Conservation (phyloP, 2,888 invertebrate genomes). For the Dolichomitus sp. region DNA sequence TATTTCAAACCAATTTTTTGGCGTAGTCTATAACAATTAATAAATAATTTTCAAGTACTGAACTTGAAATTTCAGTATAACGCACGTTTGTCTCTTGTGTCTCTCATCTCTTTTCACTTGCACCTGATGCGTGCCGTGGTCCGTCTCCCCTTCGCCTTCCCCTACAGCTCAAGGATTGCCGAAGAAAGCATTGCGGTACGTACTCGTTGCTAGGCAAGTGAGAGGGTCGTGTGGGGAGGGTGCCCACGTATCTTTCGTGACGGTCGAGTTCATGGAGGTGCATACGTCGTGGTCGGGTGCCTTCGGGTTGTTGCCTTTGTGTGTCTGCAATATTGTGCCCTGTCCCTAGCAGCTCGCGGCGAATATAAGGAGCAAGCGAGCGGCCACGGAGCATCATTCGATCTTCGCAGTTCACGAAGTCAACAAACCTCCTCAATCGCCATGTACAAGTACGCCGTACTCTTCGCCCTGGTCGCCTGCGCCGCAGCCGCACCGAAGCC, state of each 20-base stretch:
- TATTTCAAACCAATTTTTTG: too few species aligned
- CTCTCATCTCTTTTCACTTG: too few species aligned
- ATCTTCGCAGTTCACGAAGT: slow-evolving; percentile 68
- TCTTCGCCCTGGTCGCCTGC: slow-evolving; percentile 81
- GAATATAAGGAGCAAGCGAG: slow-evolving; percentile 76
- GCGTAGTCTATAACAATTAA: too few species aligned
- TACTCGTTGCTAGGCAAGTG: slow-evolving; percentile 50
- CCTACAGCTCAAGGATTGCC: too few species aligned
- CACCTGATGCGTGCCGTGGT: neutral
- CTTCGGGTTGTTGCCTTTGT: slow-evolving; percentile 1
- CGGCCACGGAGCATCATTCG: slow-evolving; percentile 74
- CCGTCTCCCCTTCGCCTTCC: neutral
- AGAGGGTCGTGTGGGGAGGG: slow-evolving; percentile 50
- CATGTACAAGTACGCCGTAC: slow-evolving; percentile 80
- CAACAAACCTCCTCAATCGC: slow-evolving; percentile 42
- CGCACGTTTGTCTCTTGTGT: too few species aligned
- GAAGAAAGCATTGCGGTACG: slow-evolving; percentile 36
- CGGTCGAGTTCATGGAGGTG: slow-evolving; percentile 19
- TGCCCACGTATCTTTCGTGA: neutral
- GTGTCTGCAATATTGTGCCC: neutral
- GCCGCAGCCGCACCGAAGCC: slow-evolving; percentile 85
- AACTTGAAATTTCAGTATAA: too few species aligned
- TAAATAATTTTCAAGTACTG: too few species aligned
- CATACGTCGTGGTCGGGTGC: neutral
- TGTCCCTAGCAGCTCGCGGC: neutral